Evolutionary conservation across 2,113 vertebrate genomes (phyloP), one percentile per base, ranked within the genome.

Genomic region (Pachypanchax playfairii): DNA sequence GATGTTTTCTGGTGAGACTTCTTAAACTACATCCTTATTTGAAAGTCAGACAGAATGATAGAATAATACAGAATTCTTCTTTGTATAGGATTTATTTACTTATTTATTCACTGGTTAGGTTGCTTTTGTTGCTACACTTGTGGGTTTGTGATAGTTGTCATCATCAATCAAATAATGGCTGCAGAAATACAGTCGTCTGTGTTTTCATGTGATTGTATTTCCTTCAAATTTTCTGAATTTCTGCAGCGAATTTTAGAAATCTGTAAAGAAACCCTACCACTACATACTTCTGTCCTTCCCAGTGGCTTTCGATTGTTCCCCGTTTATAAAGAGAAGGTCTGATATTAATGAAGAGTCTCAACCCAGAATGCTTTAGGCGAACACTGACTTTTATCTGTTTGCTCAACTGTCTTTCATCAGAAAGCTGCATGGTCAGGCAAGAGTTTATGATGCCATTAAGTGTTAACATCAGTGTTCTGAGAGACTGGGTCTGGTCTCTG

Each of bases 331-430:
- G 36, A 52, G 9, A 18, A 55, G 53, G 46, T 63, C 64, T 72
- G 52, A 69, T 52, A 66, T 64, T 73, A 73, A 70, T 75, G 64
- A 82, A 60, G 38, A 46, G 20, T 74, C 52, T 74, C 47, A 64
- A 42, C 24, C 41, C 68, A 69, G 39, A 52, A 63, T 54, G 63
- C 78, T 76, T 65, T 57, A 70, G 78, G 84, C 70, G 53, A 82
- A 26, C 50, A 17, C n/a, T 83, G 67, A 83, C 82, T 71, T 81
- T 81, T 70, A 59, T 46, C 38, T 80, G 73, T 78, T 80, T 74
- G 73, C 73, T 77, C 73, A 56, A 79, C 44, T 25, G 28, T 74
- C 51, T 62, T 72, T 46, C 55, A 54, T 42, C 36, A 26, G 48
- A 67, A 64, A 82, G 54, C 60, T 70, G 64, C 69, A 43, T 36